Conservation (phyloP, 2,113 vertebrate genomes). For the Rhinoptilus africanus region DNA sequence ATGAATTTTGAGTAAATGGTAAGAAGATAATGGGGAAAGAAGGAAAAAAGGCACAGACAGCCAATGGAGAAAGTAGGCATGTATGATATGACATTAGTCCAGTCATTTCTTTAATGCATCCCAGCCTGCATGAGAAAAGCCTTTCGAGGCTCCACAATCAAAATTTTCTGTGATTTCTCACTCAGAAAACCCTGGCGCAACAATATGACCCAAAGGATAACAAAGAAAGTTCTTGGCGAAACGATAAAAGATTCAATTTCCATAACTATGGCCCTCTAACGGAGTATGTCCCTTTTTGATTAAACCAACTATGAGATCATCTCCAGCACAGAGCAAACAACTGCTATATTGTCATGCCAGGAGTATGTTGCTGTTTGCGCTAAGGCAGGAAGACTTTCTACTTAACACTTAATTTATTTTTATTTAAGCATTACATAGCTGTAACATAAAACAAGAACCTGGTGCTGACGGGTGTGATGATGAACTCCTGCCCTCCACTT, state of each 20-base stretch:
- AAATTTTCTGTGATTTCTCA: background rate
- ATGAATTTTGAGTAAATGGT: background rate
- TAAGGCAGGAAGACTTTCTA: conserved; percentile 31
- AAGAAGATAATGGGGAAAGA: background rate
- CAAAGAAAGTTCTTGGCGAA: conserved; percentile 35
- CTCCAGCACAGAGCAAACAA: conserved; percentile 13
- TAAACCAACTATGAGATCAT: conserved; percentile 61
- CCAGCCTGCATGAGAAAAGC: background rate
- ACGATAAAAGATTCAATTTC: conserved; percentile 12
- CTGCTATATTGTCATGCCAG: conserved; percentile 33
- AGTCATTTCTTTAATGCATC: background rate
- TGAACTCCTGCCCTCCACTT: background rate
- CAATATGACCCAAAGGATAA: conserved; percentile 49
- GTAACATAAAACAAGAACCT: conserved; percentile 10
- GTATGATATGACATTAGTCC: background rate
- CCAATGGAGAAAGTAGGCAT: background rate
- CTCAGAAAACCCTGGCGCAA: background rate
- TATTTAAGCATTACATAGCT: conserved; percentile 42
- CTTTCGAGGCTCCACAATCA: conserved; percentile 1
- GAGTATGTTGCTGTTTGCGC: conserved; percentile 29
- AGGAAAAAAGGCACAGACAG: background rate
- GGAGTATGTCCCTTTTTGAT: conserved; percentile 18
- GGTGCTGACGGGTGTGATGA: background rate
- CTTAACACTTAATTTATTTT: conserved; percentile 55
- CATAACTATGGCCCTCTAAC: background rate